Evolutionary conservation across 2,888 invertebrate species (phyloP), one percentile per base, ranked within the genome.

Genomic region (Eueremaeus valkanovi): DNA sequence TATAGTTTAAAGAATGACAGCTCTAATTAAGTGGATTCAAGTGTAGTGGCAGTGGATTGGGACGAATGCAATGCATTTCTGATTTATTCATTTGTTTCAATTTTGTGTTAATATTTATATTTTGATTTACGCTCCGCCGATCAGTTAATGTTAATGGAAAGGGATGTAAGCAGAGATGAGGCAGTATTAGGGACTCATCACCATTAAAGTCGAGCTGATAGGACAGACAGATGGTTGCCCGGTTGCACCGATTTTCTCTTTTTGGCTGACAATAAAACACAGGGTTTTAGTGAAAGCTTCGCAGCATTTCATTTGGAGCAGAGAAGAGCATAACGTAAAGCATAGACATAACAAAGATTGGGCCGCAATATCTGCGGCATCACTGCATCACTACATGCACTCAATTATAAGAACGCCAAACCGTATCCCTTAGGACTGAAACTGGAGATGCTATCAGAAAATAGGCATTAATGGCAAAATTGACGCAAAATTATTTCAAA

Each of bases 401-500:
- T 66, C 66, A 66, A 66, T 66, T 66, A 66, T 16, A 66, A 18
- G 66, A 36, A n/a, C 66, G 66, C 66, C 66, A 36, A 36, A 66
- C 66, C 21, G 33, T 13, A 66, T 66, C 66, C 66, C 66, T 66
- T n/a, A 36, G 66, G 66, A 66, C 3, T 66, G 66, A 66, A 66
- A 66, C 33, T 66, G 9, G 66, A 66, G 66, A 66, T 66, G 21
- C 36, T 33, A 66, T 66, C 66, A 66, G 29, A 36, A 66, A 33
- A 66, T 33, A 58, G 21, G 66, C 66, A 66, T 33, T 66, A 66
- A 66, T 66, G 66, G 66, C 33, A 66, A 66, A 63, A 66, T 66
- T 66, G 66, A 66, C 66, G 66, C 36, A 33, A 66, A 66, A 66
- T 66, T 66, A 66, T 66, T 66, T 36, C 36, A 66, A 66, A 66